phyloP scores from a whole-genome alignment of 1,140 invertebrate genomes.

The Zophobas morio region DNA sequence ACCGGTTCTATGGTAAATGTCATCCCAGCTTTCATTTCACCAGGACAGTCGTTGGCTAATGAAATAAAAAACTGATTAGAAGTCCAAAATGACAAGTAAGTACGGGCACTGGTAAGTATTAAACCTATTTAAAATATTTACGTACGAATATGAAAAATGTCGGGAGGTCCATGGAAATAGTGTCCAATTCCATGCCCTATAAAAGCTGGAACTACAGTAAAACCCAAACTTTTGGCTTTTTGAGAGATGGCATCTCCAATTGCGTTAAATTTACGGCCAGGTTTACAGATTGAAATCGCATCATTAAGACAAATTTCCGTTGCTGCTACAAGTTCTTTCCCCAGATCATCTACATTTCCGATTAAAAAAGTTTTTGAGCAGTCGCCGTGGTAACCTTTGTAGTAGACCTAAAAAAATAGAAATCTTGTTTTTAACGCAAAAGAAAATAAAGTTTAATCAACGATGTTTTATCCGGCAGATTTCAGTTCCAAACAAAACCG shows the following conservation, averaged over 20 bases:
- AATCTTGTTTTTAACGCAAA: not conserved
- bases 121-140: not conserved
- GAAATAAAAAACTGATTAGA: too few species aligned
- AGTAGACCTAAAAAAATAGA: constrained; percentile 77
- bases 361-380: constrained; percentile 90
- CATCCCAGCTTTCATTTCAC: constrained; percentile 90
- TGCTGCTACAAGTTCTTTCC: constrained; percentile 77
- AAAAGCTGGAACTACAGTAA: constrained; percentile 83
- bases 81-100: too few species aligned
- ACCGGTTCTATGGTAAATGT: constrained; percentile 97
- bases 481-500: too few species aligned
- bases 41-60: constrained; percentile 78
- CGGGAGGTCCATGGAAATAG: constrained; percentile 94
- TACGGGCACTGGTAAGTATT: too few species aligned
- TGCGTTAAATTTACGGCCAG: constrained; percentile 78
- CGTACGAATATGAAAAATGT: constrained; percentile 85
- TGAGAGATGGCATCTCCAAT: constrained; percentile 83
- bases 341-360: constrained; percentile 85
- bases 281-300: constrained; percentile 85
- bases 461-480: too few species aligned
- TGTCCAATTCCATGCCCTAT: constrained; percentile 94
- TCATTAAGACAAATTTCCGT: constrained; percentile 81
- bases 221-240: constrained; percentile 75
- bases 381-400: constrained; percentile 93
- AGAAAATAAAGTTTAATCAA: not conserved